phyloP scores from a whole-genome alignment of 2,888 invertebrate genomes.

The Celastrina argiolus region DNA sequence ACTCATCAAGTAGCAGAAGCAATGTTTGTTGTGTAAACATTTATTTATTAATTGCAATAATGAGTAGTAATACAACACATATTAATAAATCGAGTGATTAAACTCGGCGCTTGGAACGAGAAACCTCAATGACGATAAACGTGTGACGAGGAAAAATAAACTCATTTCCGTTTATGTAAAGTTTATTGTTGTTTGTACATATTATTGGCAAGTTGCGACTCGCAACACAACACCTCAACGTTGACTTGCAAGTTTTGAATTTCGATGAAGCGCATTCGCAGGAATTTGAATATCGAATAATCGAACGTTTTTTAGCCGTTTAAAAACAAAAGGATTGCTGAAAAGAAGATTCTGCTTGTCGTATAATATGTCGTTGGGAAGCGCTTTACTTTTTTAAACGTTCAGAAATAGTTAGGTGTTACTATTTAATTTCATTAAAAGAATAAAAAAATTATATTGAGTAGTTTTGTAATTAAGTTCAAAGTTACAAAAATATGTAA shows the following conservation, averaged over 20 bases:
- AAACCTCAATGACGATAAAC: slow-evolving; percentile 4
- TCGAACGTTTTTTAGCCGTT: neutral
- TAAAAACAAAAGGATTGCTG: neutral
- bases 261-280: neutral
- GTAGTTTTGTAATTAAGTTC: too few species aligned
- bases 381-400: too few species aligned
- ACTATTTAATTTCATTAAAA: too few species aligned
- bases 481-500: too few species aligned
- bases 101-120: neutral
- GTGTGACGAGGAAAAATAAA: neutral
- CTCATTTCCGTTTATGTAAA: slow-evolving; percentile 3
- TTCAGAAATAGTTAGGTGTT: too few species aligned
- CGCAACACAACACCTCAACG: neutral
- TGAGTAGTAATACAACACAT: neutral
- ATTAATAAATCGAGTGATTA: slow-evolving; percentile 1
- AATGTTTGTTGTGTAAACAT: neutral
- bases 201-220: too few species aligned
- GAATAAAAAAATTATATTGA: too few species aligned
- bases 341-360: neutral
- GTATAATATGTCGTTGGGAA: too few species aligned
- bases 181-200: neutral
- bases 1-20: neutral
- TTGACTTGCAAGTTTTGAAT: neutral
- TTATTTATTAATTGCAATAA: neutral
- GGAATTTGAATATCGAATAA: neutral